phyloP scores from a whole-genome alignment of 2,888 invertebrate species.

The Trichopria drosophilae region DNA sequence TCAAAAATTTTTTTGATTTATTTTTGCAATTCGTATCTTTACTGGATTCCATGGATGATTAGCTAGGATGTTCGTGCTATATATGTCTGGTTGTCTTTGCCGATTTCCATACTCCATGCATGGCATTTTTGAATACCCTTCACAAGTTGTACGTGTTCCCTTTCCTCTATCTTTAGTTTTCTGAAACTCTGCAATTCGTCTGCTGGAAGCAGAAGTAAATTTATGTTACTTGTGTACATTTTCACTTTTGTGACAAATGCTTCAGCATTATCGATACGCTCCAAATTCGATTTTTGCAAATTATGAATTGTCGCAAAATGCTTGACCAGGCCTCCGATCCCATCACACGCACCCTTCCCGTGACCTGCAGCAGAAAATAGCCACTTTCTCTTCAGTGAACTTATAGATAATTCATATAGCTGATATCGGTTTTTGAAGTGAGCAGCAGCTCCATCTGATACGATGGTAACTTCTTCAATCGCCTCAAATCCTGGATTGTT shows the following conservation, averaged over 20 bases:
- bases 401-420: conserved; percentile 6
- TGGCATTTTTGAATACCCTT: too few relatives aligned
- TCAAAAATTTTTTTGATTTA: too few relatives aligned
- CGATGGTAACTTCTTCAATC: neutral
- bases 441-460: conserved; percentile 19
- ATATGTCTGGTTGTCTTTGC: too few relatives aligned
- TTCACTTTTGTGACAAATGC: conserved; percentile 12
- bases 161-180: neutral
- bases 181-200: neutral
- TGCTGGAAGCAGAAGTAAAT: too few relatives aligned
- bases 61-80: too few relatives aligned
- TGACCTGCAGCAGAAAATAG: conserved; percentile 18
- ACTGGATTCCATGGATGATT: too few relatives aligned
- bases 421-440: conserved; percentile 18
- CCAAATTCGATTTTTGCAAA: conserved; percentile 8
- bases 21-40: too few relatives aligned
- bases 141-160: too few relatives aligned
- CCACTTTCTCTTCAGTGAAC: conserved; percentile 11
- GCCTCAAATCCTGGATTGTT: too few relatives aligned
- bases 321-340: conserved; percentile 9
- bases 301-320: too few relatives aligned
- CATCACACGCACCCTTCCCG: conserved; percentile 22
- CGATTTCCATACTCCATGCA: too few relatives aligned
- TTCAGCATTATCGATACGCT: conserved; percentile 15
- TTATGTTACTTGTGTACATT: conserved; percentile 4